Evolutionary conservation across 1,140 invertebrate species (phyloP).

Genomic region (Drosophila aff.): DNA sequence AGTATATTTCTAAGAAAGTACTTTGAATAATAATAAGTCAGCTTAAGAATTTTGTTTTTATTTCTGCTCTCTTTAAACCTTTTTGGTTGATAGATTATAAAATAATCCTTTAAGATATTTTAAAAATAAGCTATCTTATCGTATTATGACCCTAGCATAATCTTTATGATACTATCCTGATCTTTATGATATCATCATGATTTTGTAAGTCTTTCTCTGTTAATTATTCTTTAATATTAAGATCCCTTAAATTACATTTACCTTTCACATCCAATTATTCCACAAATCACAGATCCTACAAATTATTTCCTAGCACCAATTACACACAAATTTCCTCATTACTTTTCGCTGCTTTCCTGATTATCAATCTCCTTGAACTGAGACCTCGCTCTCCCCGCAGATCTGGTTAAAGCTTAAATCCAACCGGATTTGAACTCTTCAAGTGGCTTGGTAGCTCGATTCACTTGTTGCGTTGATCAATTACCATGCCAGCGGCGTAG

Average conservation of each 20-base stretch:
- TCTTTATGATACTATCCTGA: not conserved
- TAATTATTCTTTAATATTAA: not conserved
- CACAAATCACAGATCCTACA: not conserved
- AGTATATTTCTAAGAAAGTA: not conserved
- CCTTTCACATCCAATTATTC: not conserved
- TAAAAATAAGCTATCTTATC: not conserved
- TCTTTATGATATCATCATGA: not conserved
- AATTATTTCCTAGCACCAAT: not conserved
- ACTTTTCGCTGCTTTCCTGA: constrained; percentile 3
- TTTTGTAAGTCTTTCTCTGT: not conserved
- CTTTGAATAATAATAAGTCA: not conserved
- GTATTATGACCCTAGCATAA: too few relatives aligned
- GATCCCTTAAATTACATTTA: too few relatives aligned
- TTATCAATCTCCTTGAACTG: constrained; percentile 14
- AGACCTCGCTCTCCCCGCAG: not conserved
- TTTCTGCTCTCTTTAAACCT: not conserved
- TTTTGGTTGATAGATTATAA: too few relatives aligned
- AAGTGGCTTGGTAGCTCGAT: not conserved
- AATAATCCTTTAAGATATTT: not conserved
- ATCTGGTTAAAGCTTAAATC: not conserved
- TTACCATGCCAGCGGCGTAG: constrained; percentile 47
- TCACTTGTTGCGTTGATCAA: constrained; percentile 30
- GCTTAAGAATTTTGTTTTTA: not conserved
- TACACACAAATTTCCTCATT: not conserved
- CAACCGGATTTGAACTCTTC: constrained; percentile 14